Percentiles rank a stretch among this genome's conserved stretches.
Conservation (phyloP, 1,140 invertebrate species). For the Steinernema feltiae region DNA sequence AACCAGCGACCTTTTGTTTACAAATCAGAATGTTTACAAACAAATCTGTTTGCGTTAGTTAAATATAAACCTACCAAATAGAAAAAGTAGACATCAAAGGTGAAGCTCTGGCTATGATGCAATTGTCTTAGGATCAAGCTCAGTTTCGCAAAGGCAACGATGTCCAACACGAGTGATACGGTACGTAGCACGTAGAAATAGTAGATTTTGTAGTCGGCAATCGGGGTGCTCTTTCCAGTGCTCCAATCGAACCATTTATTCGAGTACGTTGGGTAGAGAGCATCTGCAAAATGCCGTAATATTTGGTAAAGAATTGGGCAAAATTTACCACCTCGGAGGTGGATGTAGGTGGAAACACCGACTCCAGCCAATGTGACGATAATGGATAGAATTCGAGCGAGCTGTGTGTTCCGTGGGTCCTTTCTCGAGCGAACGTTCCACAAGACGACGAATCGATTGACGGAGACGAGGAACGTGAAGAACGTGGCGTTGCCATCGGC, state of each 20-base stretch:
- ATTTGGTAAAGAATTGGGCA: neutral
- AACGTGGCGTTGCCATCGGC: conserved; percentile 6
- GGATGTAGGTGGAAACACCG: neutral
- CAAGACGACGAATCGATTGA: neutral
- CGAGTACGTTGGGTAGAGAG: neutral
- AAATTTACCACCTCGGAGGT: neutral
- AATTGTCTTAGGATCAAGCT: neutral
- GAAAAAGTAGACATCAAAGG: conserved; percentile 5
- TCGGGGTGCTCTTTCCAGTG: neutral
- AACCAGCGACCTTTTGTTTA: too few relatives aligned
- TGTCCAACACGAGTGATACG: neutral
- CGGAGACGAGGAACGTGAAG: neutral
- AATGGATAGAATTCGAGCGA: neutral
- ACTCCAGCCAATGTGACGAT: neutral
- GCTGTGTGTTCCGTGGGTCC: neutral
- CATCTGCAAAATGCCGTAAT: neutral
- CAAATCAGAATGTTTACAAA: neutral
- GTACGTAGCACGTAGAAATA: neutral
- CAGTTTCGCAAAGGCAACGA: neutral
- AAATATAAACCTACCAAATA: conserved; percentile 7
- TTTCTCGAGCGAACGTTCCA: neutral
- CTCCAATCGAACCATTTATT: conserved; percentile 1
- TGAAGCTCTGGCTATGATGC: neutral
- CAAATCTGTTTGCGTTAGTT: neutral
- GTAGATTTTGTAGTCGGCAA: neutral